Conservation (phyloP, 2,888 invertebrate species). For the Rhamnusium bicolor region DNA sequence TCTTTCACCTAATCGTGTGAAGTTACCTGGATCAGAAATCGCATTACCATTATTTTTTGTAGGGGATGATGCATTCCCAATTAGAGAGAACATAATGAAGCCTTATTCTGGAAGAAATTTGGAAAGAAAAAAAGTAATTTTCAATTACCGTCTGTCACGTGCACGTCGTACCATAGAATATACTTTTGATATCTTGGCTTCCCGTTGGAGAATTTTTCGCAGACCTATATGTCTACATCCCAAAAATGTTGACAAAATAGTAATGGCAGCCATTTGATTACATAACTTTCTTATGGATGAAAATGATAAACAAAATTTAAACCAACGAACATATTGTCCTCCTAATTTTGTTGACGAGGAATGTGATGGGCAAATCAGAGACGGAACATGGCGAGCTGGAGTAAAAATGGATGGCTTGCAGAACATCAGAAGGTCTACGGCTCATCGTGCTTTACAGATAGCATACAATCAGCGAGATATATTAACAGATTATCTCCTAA, state of each 20-base stretch:
- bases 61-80: slow-evolving; percentile 41
- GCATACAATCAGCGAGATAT: not conserved
- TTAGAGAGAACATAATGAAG: slow-evolving; percentile 31
- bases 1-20: not conserved
- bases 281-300: not conserved
- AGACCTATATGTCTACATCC: not conserved
- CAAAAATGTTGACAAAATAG: not conserved
- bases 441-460: not conserved
- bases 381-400: not conserved
- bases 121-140: slow-evolving; percentile 5
- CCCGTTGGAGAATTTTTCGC: not conserved
- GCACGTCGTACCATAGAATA: not conserved
- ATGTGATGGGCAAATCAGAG: not conserved
- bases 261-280: not conserved
- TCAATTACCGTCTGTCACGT: not conserved
- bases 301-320: not conserved
- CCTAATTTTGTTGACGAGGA: not conserved
- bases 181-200: not conserved
- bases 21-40: slow-evolving; percentile 19
- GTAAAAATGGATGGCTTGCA: not conserved
- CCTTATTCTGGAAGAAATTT: slow-evolving; percentile 31
- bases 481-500: not conserved
- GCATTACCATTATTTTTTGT: slow-evolving; percentile 30
- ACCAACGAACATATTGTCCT: not conserved
- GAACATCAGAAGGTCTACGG: not conserved